A percentile compares a stretch with the other conserved stretches of the same genome.
phyloP scores from a whole-genome alignment of 2,113 vertebrate species.

The Pelecanus crispus region DNA sequence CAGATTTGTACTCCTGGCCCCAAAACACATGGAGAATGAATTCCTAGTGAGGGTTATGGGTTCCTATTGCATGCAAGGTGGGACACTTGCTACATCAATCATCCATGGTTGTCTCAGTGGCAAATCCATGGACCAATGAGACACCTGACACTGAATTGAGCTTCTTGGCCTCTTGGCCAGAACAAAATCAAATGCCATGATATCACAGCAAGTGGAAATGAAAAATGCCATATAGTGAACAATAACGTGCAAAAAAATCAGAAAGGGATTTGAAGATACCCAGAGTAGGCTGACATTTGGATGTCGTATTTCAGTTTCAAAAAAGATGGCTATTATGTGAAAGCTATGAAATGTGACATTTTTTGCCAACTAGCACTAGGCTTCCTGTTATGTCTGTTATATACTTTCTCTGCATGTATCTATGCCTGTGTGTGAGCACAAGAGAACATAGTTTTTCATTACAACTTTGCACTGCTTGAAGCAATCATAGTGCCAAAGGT shows the following conservation, averaged over 20 bases:
- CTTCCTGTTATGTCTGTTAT: constrained; percentile 40
- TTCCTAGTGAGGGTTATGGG: neutral
- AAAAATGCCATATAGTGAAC: constrained; percentile 29
- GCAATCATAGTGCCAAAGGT: neutral
- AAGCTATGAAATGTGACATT: constrained; percentile 59
- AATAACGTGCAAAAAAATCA: neutral
- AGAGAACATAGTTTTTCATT: constrained; percentile 15
- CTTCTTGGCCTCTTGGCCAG: constrained; percentile 41
- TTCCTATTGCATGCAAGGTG: neutral
- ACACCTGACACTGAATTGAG: constrained; percentile 6
- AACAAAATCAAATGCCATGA: constrained; percentile 48
- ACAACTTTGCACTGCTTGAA: constrained; percentile 14
- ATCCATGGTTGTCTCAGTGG: neutral
- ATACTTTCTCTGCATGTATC: neutral
- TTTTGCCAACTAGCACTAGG: constrained; percentile 22
- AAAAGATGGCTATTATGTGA: constrained; percentile 57
- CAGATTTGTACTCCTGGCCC: constrained; percentile 7
- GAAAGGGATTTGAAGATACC: constrained; percentile 19
- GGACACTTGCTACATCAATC: neutral
- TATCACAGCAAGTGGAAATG: constrained; percentile 51
- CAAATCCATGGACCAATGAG: constrained; percentile 17
- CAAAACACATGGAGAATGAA: constrained; percentile 20
- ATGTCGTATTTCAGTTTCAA: constrained; percentile 49
- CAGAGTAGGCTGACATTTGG: constrained; percentile 56
- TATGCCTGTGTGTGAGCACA: neutral